Base-by-base conservation (phyloP, 1,140 invertebrate species). In the Medauroidea extradentata region DNA sequence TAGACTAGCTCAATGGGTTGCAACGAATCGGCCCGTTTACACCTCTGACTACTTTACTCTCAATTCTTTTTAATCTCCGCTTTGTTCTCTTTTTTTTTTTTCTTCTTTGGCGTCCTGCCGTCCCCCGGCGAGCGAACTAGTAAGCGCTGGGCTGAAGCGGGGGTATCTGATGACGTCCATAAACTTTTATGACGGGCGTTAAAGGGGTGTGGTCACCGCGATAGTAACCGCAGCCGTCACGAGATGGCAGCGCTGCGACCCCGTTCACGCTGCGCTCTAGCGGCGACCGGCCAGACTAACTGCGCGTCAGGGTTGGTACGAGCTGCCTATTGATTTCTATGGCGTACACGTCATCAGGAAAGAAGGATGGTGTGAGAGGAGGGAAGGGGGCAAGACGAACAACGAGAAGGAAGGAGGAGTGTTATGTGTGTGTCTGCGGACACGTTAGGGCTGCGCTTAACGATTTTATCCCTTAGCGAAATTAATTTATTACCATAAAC, bases 171-270 rank as follows among this genome's bases (percentile, higher is more conserved):
- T 34, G 3, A n/a, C 27, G 24, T 29, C 49, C 24, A 29, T 51
- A 13, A 51, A 51, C 24, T 51, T 51, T 51, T 51, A 51, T 51
- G 27, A 51, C 23, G 19, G 27, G 49, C 8, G 27, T 25, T 51
- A 34, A 51, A 51, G 49, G 49, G 49, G 49, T 51, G 49, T 51
- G 49, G 49, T 51, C 49, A 8, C 21, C 38, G 43, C 38, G 9
- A 13, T 34, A 34, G 19, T 51, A 21, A 16, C 27, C 25, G 3
- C 49, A 7, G 25, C 16, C 24, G 29, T 3, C 49, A 8, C 24
- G n/a, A 51, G 49, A 51, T 51, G 49, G 49, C 25, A 34, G 38
- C 24, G 3, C 3, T 34, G 49, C 49, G 8, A 21, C 24, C 14
- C 27, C 19, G 14, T 51, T 14, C 49, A 14, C 16, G 8, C 25